Percentiles rank a stretch among this genome's conserved stretches.
These are phyloP conservation scores for Myotis daubentonii DNA, from an alignment of 2,797 vertebrate genomes.

Conservation along the genomic window DNA sequence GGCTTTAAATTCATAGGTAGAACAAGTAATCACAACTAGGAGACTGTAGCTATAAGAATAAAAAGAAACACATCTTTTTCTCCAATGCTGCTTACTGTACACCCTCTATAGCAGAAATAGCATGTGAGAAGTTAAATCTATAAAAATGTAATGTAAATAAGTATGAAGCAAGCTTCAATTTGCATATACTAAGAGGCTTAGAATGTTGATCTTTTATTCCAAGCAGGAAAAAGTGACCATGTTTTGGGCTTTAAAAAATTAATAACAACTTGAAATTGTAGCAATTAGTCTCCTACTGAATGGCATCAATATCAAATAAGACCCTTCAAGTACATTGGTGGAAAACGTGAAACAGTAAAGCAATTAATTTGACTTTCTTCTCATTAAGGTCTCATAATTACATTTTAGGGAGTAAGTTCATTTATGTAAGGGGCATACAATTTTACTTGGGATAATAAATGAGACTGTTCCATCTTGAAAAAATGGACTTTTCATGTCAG, in stretches of 20 bases:
- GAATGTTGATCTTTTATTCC: not conserved
- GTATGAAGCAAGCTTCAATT: not conserved
- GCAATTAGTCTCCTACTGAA: slow-evolving; percentile 55
- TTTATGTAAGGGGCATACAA: slow-evolving; percentile 51
- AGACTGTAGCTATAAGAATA: not conserved
- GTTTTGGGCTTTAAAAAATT: not conserved
- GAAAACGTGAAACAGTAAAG: slow-evolving; percentile 47
- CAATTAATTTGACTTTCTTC: slow-evolving; percentile 81
- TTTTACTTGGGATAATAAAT: slow-evolving; percentile 71
- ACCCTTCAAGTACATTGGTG: slow-evolving; percentile 63
- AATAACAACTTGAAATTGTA: slow-evolving; percentile 15
- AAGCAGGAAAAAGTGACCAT: not conserved
- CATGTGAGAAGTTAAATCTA: not conserved
- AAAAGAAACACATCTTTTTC: not conserved
- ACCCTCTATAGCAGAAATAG: not conserved
- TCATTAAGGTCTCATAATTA: slow-evolving; percentile 80
- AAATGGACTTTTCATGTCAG: not conserved
- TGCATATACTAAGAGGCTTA: not conserved
- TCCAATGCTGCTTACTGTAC: not conserved
- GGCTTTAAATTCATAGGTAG: not conserved
- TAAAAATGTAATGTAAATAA: not conserved
- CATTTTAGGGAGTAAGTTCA: slow-evolving; percentile 72
- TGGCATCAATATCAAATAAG: slow-evolving; percentile 73
- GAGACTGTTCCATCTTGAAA: slow-evolving; percentile 2
- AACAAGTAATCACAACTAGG: not conserved